Percentiles rank a stretch among this genome's conserved stretches.
phyloP scores from a whole-genome alignment of 2,797 vertebrate species.

The Chloroceryle inda region DNA sequence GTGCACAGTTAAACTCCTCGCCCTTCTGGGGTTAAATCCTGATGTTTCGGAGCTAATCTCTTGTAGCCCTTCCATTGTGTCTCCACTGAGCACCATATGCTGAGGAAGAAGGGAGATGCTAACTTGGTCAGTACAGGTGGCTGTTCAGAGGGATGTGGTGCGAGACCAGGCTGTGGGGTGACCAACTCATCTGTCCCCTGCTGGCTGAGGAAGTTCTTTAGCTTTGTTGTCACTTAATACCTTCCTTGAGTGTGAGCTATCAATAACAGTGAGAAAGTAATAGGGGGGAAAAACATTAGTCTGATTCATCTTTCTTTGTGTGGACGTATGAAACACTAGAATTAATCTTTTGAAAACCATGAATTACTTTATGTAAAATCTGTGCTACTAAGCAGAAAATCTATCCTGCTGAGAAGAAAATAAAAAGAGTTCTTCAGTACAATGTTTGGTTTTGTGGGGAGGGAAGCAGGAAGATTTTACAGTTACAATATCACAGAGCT shows the following conservation, averaged over 20 bases:
- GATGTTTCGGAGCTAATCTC: background rate
- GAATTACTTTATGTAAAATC: slow-evolving; percentile 38
- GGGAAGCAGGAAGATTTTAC: background rate
- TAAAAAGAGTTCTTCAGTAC: background rate
- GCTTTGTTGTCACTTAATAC: background rate
- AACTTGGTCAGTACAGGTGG: background rate
- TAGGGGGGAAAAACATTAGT: background rate
- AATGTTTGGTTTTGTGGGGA: slow-evolving; percentile 10
- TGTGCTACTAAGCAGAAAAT: slow-evolving; percentile 24
- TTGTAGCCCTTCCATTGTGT: background rate
- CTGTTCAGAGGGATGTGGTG: background rate
- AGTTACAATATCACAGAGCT: background rate
- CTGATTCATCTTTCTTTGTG: slow-evolving; percentile 4
- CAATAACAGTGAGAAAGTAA: background rate
- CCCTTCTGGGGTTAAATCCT: background rate
- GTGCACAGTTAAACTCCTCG: background rate
- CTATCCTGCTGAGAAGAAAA: slow-evolving; percentile 9
- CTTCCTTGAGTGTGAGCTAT: background rate
- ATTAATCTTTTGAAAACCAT: slow-evolving; percentile 43
- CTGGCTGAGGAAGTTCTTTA: background rate
- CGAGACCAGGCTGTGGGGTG: background rate
- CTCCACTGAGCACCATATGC: accelerated
- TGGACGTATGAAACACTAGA: background rate
- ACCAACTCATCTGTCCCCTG: background rate
- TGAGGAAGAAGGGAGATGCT: background rate